phyloP scores from a whole-genome alignment of 2,888 invertebrate genomes.

The Drosophila testacea region DNA sequence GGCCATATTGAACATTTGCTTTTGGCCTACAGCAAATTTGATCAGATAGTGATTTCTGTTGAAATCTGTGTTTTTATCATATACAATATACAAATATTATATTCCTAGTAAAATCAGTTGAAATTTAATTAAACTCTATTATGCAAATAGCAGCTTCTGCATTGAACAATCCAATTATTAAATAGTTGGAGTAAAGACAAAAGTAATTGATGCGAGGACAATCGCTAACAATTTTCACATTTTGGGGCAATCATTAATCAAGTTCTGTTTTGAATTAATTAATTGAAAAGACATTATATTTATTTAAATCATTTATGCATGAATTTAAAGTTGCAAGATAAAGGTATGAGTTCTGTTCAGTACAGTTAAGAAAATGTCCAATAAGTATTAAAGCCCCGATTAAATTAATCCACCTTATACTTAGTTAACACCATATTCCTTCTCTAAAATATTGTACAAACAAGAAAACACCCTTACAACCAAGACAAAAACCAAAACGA shows the following conservation, averaged over 20 bases:
- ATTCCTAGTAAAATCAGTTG: neutral
- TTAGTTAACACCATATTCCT: neutral
- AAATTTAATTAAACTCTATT: slow-evolving; percentile 5
- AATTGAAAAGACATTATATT: too few species aligned
- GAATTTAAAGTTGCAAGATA: too few species aligned
- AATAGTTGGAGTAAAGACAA: neutral
- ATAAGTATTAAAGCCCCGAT: neutral
- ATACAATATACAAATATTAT: neutral
- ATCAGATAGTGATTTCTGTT: neutral
- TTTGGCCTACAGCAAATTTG: neutral
- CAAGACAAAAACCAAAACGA: neutral
- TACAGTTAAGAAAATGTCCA: neutral
- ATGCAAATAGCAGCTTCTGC: neutral
- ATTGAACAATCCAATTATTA: neutral
- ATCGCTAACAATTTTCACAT: neutral
- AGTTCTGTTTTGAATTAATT: neutral
- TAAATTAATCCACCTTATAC: neutral
- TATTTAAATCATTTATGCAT: too few species aligned
- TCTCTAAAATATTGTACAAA: neutral
- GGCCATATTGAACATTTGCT: neutral
- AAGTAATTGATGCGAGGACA: neutral
- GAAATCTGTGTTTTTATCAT: neutral
- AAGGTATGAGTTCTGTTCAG: too few species aligned
- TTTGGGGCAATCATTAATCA: slow-evolving; percentile 2
- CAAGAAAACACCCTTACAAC: neutral